A percentile compares a stretch with the other conserved stretches of the same genome.
These are phyloP conservation scores for Diachrysia chrysitis DNA, from an alignment of 2,888 invertebrate species.

Conservation along the genomic window DNA sequence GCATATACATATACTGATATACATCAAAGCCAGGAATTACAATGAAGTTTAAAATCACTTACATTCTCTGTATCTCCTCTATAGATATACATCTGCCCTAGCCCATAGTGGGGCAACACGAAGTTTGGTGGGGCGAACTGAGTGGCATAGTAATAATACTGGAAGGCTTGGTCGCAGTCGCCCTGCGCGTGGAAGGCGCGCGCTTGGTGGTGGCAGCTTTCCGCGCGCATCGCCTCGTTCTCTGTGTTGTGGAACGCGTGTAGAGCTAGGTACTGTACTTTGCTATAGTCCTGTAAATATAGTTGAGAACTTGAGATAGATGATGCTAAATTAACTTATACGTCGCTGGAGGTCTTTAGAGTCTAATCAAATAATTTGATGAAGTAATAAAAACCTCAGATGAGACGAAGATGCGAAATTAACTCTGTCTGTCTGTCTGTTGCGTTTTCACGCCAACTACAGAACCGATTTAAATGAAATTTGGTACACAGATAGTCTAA, in stretches of 20 bases:
- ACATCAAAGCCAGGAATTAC: not conserved
- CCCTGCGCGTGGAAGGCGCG: slow-evolving; percentile 98
- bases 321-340: too few relatives aligned
- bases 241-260: slow-evolving; percentile 99
- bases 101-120: slow-evolving; percentile 98
- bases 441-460: too few relatives aligned
- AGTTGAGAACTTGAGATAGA: too few relatives aligned
- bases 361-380: too few relatives aligned
- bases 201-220: slow-evolving; percentile 99
- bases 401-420: too few relatives aligned
- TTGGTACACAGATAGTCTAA: too few relatives aligned
- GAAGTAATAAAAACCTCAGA: too few relatives aligned
- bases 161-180: slow-evolving; percentile 99
- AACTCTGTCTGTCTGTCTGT: too few relatives aligned
- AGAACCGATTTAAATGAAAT: too few relatives aligned
- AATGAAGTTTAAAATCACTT: slow-evolving; percentile 70
- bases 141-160: slow-evolving; percentile 99
- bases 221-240: slow-evolving; percentile 99
- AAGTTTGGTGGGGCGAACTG: slow-evolving; percentile 98
- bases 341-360: too few relatives aligned
- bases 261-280: slow-evolving; percentile 98
- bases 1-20: too few relatives aligned
- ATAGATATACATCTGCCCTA: slow-evolving; percentile 99
- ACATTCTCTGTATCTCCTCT: slow-evolving; percentile 98
- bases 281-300: slow-evolving; percentile 98